Evolutionary conservation across 2,797 vertebrate genomes (phyloP), one percentile per base, ranked within the genome.

Genomic region (Gallinago solitaria): DNA sequence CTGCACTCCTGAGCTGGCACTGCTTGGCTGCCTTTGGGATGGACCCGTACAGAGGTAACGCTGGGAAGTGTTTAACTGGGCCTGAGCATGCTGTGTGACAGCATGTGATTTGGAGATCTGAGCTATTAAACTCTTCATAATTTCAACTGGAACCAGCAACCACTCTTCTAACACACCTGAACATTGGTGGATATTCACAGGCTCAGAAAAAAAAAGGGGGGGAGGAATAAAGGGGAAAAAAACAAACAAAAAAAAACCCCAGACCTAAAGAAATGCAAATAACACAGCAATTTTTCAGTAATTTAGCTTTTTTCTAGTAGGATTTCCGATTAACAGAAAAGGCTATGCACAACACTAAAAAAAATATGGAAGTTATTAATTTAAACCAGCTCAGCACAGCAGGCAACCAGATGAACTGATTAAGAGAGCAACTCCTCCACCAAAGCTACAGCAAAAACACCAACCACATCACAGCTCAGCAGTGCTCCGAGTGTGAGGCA

Each of bases 1-100:
- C 8, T 6, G 14, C 15, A 5, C 25, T 57, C 77, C 64, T 37
- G 41, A 77, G 51, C 68, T 73, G 64, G 19, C 18, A 8, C 0
- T 12, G 41, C 63, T 83, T 50, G 14, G 63, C 16, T 83, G 69
- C 37, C 83, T 83, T 70, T 20, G 32, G 69, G 73, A 57, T 35
- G 33, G 45, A 77, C 2, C 1, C 0, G 0, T 9, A 25, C 2
- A 4, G 65, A 83, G 41, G 20, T 35, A 43, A 57, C 17, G 10
- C 69, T 73, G 37, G 8, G 7, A 69, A 32, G 17, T 18, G 23
- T 59, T 90, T 33, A 65, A 47, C 5, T 37, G 57, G 63, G 47
- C 33, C 76, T 69, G 11, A 65, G 50, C 33, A 73, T 16, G 27
- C 30, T 21, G 32, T 3, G 7, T n/a, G 32, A 25, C 56, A 30